Evolutionary conservation across 2,888 invertebrate species (phyloP), one percentile per base, ranked within the genome.

Genomic region (Drosophila fungiperda): DNA sequence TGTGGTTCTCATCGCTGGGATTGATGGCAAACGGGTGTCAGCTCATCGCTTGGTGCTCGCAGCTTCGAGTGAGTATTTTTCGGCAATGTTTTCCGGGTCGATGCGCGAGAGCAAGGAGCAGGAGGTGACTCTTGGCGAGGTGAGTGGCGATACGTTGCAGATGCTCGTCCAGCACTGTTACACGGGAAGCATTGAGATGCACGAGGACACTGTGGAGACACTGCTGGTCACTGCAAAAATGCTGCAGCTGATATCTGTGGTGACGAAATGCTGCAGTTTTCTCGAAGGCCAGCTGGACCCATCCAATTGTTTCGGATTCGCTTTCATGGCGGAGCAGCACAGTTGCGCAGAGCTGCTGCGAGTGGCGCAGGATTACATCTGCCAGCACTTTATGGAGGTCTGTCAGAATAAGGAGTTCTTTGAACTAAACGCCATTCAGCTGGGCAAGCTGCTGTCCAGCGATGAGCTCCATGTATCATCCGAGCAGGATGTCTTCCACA

Each of bases 281-380:
- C 94, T 99, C 62, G 96, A 96, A 89, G 97, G 97, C 89, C 98
- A 98, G 92, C 74, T 93, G 32, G 91, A 92, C 93, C 98, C 98
- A 0, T 98, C 98, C 89, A 99, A 99, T 93, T 98, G 98, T 93
- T 95, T 99, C 79, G 98, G 98, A 29, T 98, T 99, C 91, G 96
- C 97, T 72, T 95, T 98, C 92, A 99, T 99, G 94, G 98, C 98
- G 50, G 29, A 29, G 29, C 29, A 29, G 29, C 29, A 6, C 29
- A 29, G 29, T 6, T 29, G 29, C 29, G 29, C 5, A 29, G 29
- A 29, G 29, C 6, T 29, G 29, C 29, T 29, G 29, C 29, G 5
- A 29, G 29, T 29, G 29, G 29, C 29, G 29, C 29, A 29, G 29
- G 29, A 5, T 5, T 29, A 29, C 29, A 29, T 29, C 29, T 29